Evolutionary conservation across 37 sponge, comb jelly and placozoan genomes (phyloP).

Genomic region (Spongilla lacustris): DNA sequence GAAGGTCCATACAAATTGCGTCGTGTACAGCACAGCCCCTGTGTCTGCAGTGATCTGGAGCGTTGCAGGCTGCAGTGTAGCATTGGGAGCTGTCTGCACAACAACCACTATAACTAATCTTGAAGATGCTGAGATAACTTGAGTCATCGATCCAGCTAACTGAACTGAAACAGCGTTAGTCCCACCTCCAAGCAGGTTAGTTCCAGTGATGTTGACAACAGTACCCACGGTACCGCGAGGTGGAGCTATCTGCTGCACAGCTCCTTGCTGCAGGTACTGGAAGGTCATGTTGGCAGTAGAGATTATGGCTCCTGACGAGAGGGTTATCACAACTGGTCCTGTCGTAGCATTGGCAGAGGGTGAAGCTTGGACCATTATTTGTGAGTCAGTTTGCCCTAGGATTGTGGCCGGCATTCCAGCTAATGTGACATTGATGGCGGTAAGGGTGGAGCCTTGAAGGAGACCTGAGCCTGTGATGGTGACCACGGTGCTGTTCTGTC

Average conservation of each 20-base stretch:
- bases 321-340: conserved; percentile 21
- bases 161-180: conserved; percentile 2
- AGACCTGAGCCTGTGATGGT: conserved; percentile 59
- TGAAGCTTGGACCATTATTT: conserved; percentile 21
- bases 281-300: conserved; percentile 7
- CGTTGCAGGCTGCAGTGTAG: neutral
- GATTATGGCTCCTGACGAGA: conserved; percentile 44
- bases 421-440: conserved; percentile 15
- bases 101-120: no score
- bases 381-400: neutral
- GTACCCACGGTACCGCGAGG: conserved; percentile 20
- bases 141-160: conserved; percentile 41
- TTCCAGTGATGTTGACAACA: conserved; percentile 12
- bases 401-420: conserved; percentile 15
- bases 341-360: neutral
- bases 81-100: no score
- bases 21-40: conserved; percentile 19
- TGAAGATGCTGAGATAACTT: neutral
- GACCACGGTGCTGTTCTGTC: conserved; percentile 70
- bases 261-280: conserved; percentile 41
- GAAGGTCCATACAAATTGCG: conserved; percentile 34
- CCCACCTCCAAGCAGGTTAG: conserved; percentile 58
- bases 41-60: conserved; percentile 59
- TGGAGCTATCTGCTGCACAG: conserved; percentile 14
- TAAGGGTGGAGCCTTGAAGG: conserved; percentile 32